These are phyloP conservation scores for Bombyx huttoni DNA, from an alignment of 2,888 invertebrate genomes.

Conservation along the genomic window DNA sequence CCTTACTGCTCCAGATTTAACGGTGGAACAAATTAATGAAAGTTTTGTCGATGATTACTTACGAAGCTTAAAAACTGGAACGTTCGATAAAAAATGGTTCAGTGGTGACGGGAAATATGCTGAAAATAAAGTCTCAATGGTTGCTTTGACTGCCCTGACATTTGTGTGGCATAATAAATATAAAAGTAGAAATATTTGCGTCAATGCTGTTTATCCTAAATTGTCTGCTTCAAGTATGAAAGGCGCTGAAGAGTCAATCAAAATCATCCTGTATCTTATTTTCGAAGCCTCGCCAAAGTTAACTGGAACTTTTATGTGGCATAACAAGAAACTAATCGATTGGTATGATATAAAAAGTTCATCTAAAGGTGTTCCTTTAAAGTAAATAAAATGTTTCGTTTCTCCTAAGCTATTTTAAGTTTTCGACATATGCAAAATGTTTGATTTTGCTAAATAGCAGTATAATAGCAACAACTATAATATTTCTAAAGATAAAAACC, in stretches of 20 bases:
- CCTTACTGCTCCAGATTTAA: conserved; percentile 35
- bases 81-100: conserved; percentile 47
- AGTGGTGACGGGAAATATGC: conserved; percentile 59
- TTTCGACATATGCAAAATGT: no score
- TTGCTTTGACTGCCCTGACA: conserved; percentile 49
- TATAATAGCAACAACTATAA: no score
- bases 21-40: conserved; percentile 37
- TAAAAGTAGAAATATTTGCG: conserved; percentile 36
- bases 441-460: no score
- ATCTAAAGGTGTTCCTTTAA: conserved; percentile 21
- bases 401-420: no score
- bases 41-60: conserved; percentile 49
- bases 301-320: conserved; percentile 78
- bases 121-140: conserved; percentile 55
- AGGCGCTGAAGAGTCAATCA: conserved; percentile 72
- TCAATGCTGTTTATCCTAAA: conserved; percentile 56
- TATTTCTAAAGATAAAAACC: no score
- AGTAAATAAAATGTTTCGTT: no score
- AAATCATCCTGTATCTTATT: conserved; percentile 74
- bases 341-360: conserved; percentile 67
- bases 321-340: conserved; percentile 69
- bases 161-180: conserved; percentile 49
- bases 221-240: conserved; percentile 52
- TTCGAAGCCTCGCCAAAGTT: conserved; percentile 73
- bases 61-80: conserved; percentile 48